Conservation (phyloP, 2,797 vertebrate genomes). For the Crocidura indochinensis region DNA sequence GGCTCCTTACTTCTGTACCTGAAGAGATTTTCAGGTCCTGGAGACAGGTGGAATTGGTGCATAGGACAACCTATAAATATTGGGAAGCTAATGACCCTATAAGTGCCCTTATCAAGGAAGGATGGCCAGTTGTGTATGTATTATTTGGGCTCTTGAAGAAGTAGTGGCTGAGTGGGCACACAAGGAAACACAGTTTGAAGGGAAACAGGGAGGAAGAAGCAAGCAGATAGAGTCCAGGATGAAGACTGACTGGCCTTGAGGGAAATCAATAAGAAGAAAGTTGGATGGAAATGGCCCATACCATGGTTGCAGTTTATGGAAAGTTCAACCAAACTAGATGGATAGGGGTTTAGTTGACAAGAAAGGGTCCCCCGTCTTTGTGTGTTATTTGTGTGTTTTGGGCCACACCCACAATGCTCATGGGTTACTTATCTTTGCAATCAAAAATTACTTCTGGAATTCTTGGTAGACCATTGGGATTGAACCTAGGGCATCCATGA, state of each 20-base stretch:
- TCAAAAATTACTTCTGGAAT: no score
- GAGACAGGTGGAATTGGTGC: not conserved
- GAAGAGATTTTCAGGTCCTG: not conserved
- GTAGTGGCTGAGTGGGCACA: not conserved
- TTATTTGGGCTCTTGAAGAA: constrained; percentile 1
- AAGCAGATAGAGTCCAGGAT: not conserved
- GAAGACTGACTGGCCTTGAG: not conserved
- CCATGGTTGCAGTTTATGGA: not conserved
- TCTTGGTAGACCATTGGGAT: no score
- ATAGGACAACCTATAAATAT: not conserved
- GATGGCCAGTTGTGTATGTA: no score
- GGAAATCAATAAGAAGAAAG: not conserved
- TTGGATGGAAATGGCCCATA: not conserved
- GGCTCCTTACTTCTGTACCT: not conserved
- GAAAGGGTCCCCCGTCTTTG: no score
- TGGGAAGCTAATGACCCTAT: no score
- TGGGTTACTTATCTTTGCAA: no score
- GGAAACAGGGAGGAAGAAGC: not conserved
- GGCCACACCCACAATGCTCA: no score
- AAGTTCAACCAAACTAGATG: not conserved
- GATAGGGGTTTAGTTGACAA: no score
- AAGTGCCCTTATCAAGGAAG: not conserved
- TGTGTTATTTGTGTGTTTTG: no score
- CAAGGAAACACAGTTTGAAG: not conserved
- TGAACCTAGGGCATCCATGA: no score